Conservation (phyloP, 2,797 vertebrate genomes). For the Ptychobarbus kaznakovi region DNA sequence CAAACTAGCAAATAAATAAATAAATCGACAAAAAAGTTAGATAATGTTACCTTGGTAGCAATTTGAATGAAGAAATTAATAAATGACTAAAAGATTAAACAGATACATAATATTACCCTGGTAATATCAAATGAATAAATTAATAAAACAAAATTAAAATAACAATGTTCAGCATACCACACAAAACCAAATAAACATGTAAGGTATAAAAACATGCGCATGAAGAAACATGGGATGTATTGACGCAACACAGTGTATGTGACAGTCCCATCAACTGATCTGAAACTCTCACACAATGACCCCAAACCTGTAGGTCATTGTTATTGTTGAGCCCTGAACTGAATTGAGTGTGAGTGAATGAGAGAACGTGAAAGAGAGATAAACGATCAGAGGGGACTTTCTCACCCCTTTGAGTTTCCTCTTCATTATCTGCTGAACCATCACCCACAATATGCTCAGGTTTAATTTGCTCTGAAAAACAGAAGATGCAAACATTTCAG, state of each 20-base stretch:
- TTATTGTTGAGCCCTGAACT: background rate
- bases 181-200: background rate
- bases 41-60: background rate
- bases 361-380: background rate
- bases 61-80: background rate
- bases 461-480: constrained; percentile 90
- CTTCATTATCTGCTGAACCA: constrained; percentile 91
- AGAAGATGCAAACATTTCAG: background rate
- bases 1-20: background rate
- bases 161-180: background rate
- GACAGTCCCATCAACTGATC: background rate
- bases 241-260: background rate
- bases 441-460: constrained; percentile 90
- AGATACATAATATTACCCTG: background rate
- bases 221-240: background rate
- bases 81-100: background rate
- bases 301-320: background rate
- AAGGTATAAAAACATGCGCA: background rate
- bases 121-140: background rate
- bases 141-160: background rate
- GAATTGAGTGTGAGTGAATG: background rate
- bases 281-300: background rate
- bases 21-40: background rate
- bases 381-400: background rate
- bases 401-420: constrained; percentile 91